A percentile compares a stretch with the other conserved stretches of the same genome.
phyloP scores from a whole-genome alignment of 2,888 invertebrate genomes.

The Hyles lineata region DNA sequence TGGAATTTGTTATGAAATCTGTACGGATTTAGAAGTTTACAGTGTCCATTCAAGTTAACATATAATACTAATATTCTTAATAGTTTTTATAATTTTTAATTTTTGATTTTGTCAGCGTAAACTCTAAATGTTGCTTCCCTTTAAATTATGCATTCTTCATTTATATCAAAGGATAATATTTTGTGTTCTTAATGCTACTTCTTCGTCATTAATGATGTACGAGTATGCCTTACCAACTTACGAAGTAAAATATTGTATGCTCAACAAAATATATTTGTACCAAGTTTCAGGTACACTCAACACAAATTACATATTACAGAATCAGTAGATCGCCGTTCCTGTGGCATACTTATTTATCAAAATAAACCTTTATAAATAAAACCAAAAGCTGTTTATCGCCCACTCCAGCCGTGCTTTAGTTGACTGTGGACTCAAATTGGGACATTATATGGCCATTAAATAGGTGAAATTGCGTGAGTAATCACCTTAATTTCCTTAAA shows the following conservation, averaged over 20 bases:
- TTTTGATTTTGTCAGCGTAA: neutral
- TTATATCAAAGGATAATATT: no score
- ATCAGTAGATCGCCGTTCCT: no score
- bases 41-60: neutral
- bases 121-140: neutral
- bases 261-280: no score
- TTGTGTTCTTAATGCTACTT: no score
- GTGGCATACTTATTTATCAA: neutral
- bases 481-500: constrained; percentile 36
- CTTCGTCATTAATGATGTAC: no score
- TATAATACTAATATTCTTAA: neutral
- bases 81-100: no score
- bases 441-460: constrained; percentile 35
- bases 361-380: constrained; percentile 15
- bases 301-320: no score
- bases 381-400: constrained; percentile 5
- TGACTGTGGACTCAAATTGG: constrained; percentile 33
- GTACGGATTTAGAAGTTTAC: neutral
- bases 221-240: no score
- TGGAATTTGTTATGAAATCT: neutral
- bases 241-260: no score
- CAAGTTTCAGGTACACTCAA: no score
- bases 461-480: constrained; percentile 38
- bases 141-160: no score
- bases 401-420: constrained; percentile 26